Conservation (phyloP, 2,113 vertebrate species). For the Cyphomyrus plagiostoma region DNA sequence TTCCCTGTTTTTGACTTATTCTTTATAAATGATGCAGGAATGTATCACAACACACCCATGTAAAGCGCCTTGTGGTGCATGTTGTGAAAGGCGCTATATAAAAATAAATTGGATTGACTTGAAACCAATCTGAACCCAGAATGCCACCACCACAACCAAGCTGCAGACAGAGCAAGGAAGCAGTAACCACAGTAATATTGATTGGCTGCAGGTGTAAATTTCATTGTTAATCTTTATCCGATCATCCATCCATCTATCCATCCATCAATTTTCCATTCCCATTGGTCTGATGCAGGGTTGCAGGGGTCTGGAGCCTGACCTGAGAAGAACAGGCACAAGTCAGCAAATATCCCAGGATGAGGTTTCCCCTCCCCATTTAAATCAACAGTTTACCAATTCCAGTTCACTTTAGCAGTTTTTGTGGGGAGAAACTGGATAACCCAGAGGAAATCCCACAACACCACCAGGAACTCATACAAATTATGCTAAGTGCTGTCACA, state of each 20-base stretch:
- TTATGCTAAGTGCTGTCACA: neutral
- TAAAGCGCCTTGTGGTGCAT: neutral
- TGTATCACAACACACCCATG: neutral
- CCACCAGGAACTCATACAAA: neutral
- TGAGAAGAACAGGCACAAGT: neutral
- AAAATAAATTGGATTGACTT: neutral
- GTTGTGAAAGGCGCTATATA: neutral
- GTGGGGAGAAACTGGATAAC: neutral
- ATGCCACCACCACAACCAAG: neutral
- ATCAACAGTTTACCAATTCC: neutral
- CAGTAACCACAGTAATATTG: too few relatives aligned
- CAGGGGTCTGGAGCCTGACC: neutral
- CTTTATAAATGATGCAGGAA: neutral
- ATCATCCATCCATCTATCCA: neutral
- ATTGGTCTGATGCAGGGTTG: neutral
- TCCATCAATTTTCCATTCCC: neutral
- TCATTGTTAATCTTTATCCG: neutral
- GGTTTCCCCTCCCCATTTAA: neutral
- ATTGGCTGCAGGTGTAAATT: neutral
- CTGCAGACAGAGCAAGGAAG: neutral
- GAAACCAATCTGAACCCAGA: neutral
- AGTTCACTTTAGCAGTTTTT: neutral
- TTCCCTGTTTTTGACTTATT: neutral
- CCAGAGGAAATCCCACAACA: neutral
- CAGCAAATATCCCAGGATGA: neutral